Percentiles rank a stretch among this genome's conserved stretches.
These are phyloP conservation scores for Plagodis dolabraria DNA, from an alignment of 2,888 invertebrate genomes.

Conservation along the genomic window DNA sequence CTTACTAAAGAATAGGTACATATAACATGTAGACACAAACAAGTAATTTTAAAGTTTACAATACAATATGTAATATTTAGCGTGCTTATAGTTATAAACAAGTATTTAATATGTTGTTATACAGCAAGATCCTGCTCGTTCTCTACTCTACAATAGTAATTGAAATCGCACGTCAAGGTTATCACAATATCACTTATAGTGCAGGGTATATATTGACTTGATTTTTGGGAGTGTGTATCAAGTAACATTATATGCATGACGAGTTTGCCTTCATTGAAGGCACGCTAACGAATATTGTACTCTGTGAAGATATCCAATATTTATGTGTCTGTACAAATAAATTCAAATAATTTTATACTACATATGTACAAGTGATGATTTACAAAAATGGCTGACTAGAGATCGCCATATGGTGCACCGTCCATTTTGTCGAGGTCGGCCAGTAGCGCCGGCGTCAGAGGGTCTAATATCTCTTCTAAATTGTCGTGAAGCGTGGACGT, in stretches of 20 bases:
- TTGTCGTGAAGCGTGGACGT: constrained; percentile 74
- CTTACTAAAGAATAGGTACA: constrained; percentile 11
- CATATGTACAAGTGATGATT: constrained; percentile 58
- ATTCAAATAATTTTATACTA: constrained; percentile 57
- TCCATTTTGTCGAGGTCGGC: constrained; percentile 80
- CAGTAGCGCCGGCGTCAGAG: constrained; percentile 71
- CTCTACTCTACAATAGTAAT: constrained; percentile 50
- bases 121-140: constrained; percentile 46
- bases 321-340: constrained; percentile 71
- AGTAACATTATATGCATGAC: constrained; percentile 57
- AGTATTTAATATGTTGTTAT: constrained; percentile 26
- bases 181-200: constrained; percentile 54
- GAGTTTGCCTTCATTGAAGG: constrained; percentile 80
- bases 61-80: constrained; percentile 14
- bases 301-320: constrained; percentile 68
- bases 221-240: constrained; percentile 73
- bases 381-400: constrained; percentile 65
- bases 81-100: constrained; percentile 34
- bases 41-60: constrained; percentile 6
- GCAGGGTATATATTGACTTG: constrained; percentile 64
- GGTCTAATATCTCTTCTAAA: constrained; percentile 71
- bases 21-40: constrained; percentile 5
- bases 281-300: constrained; percentile 74
- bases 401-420: constrained; percentile 74
- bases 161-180: constrained; percentile 53